Evolutionary conservation across 2,888 invertebrate species (phyloP).

Genomic region (Thecophora atra): DNA sequence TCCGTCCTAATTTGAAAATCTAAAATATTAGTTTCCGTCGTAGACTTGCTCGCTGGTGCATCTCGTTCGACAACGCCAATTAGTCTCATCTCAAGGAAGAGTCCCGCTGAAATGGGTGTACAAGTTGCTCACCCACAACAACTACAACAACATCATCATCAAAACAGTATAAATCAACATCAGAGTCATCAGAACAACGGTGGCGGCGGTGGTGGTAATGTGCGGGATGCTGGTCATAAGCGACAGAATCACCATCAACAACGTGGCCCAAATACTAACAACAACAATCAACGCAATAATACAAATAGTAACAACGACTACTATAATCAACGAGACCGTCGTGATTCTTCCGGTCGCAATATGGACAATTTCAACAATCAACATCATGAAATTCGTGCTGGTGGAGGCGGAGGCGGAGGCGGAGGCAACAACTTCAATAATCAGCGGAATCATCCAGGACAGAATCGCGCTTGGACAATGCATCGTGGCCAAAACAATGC

Average conservation of each 20-base stretch:
- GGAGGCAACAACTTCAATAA: conserved; percentile 54
- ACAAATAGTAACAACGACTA: conserved; percentile 51
- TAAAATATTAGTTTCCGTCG: conserved; percentile 60
- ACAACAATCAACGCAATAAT: conserved; percentile 51
- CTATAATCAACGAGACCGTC: conserved; percentile 61
- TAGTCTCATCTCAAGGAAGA: conserved; percentile 78
- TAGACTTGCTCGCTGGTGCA: conserved; percentile 68
- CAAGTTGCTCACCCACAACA: conserved; percentile 69
- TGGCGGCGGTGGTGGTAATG: conserved; percentile 56
- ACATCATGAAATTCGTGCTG: conserved; percentile 49
- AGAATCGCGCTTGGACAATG: conserved; percentile 62
- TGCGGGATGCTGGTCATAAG: conserved; percentile 63
- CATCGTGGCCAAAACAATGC: conserved; percentile 54
- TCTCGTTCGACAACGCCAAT: conserved; percentile 87
- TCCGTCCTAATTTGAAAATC: conserved; percentile 38
- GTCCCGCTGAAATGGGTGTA: conserved; percentile 85
- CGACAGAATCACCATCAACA: conserved; percentile 60
- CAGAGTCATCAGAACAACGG: conserved; percentile 52
- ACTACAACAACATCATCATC: conserved; percentile 49
- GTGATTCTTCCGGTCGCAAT: conserved; percentile 61
- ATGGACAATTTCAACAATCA: conserved; percentile 59
- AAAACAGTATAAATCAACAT: conserved; percentile 44
- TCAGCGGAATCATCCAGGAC: conserved; percentile 59
- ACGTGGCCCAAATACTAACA: conserved; percentile 39
- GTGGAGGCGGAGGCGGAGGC: background rate